A percentile compares a stretch with the other conserved stretches of the same genome.
These are phyloP conservation scores for Chouioia cunea DNA, from an alignment of 2,888 invertebrate species.

Conservation along the genomic window DNA sequence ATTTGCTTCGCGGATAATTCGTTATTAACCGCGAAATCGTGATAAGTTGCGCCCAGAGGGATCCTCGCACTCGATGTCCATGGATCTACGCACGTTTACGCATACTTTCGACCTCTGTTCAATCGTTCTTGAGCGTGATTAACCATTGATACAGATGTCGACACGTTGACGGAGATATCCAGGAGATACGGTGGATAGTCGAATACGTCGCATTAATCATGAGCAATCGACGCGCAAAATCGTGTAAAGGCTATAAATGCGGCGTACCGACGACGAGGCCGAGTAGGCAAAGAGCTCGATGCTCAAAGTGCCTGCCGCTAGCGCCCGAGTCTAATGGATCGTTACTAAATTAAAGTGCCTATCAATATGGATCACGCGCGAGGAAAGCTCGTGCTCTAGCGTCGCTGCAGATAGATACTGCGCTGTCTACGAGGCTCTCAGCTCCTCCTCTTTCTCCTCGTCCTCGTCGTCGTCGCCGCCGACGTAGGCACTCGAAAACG, in stretches of 20 bases:
- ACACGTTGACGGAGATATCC: too few species aligned
- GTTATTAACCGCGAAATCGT: constrained; percentile 39
- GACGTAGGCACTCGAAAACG: constrained; percentile 37
- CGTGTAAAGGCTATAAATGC: neutral
- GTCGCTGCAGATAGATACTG: constrained; percentile 20
- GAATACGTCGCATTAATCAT: too few species aligned
- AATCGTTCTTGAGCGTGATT: constrained; percentile 31
- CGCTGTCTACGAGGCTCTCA: neutral
- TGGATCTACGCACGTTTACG: constrained; percentile 32
- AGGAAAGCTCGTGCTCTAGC: constrained; percentile 11
- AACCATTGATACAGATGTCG: neutral
- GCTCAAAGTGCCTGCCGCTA: constrained; percentile 21
- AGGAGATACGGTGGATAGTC: too few species aligned
- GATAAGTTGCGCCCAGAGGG: neutral
- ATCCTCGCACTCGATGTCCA: neutral
- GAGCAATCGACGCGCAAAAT: neutral
- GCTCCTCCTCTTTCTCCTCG: constrained; percentile 19
- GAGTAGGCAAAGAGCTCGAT: constrained; percentile 18
- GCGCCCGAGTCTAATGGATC: constrained; percentile 42
- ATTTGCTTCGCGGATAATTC: constrained; percentile 46
- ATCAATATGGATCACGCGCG: constrained; percentile 46
- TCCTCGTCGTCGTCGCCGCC: constrained; percentile 3
- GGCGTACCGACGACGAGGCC: neutral
- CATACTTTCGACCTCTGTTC: constrained; percentile 1
- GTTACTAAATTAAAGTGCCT: constrained; percentile 46